These are phyloP conservation scores for Taenaris catops DNA, from an alignment of 2,888 invertebrate genomes.

Conservation along the genomic window DNA sequence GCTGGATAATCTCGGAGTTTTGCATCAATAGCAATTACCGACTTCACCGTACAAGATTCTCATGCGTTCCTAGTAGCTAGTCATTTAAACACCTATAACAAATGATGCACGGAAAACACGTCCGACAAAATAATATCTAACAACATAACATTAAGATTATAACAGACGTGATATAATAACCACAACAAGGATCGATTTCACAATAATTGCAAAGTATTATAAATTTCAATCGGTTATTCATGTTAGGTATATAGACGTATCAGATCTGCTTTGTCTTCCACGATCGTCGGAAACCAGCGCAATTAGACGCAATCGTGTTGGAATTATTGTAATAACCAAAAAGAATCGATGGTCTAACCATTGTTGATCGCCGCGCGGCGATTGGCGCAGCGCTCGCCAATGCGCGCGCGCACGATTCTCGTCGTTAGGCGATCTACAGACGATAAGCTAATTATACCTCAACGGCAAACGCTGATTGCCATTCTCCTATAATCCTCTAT, in stretches of 20 bases:
- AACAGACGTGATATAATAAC: conserved; percentile 47
- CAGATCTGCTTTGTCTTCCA: conserved; percentile 53
- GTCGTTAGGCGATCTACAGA: conserved; percentile 55
- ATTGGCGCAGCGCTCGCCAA: conserved; percentile 69
- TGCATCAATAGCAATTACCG: conserved; percentile 38
- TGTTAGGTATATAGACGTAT: conserved; percentile 40
- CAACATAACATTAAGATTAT: conserved; percentile 47
- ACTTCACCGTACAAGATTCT: conserved; percentile 25
- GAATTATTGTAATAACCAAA: conserved; percentile 78
- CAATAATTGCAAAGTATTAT: conserved; percentile 39
- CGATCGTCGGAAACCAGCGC: conserved; percentile 65
- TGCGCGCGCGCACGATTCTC: conserved; percentile 61
- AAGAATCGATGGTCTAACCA: conserved; percentile 70
- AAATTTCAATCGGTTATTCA: conserved; percentile 32
- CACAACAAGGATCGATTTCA: conserved; percentile 46
- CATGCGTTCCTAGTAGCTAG: conserved; percentile 24
- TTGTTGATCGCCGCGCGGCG: conserved; percentile 49
- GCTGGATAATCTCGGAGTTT: conserved; percentile 41
- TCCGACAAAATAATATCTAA: conserved; percentile 52
- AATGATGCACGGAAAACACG: conserved; percentile 46
- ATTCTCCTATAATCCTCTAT: conserved; percentile 51
- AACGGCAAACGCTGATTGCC: conserved; percentile 52
- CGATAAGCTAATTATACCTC: conserved; percentile 72
- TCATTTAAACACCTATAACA: conserved; percentile 29
- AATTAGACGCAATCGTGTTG: conserved; percentile 73